Evolutionary conservation across 2,113 vertebrate genomes (phyloP).

Genomic region (Megaleporinus macrocephalus): DNA sequence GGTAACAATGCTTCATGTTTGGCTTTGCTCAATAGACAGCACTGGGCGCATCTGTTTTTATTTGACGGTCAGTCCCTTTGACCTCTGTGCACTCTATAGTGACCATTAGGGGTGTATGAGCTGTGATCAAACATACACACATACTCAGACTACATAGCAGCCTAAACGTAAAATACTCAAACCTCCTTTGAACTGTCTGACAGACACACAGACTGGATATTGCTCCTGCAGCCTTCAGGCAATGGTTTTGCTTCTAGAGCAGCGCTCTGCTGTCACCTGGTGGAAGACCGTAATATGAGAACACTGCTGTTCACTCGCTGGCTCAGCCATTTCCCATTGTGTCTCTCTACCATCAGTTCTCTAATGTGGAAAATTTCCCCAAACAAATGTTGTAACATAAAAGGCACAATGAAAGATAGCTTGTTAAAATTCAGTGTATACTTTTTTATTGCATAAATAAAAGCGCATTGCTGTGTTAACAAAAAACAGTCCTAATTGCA

Average conservation of each 20-base stretch:
- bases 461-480: constrained; percentile 44
- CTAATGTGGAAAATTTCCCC: constrained; percentile 1
- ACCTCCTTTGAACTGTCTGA: not conserved
- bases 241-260: not conserved
- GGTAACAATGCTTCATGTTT: not conserved
- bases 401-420: constrained; percentile 44
- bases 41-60: not conserved
- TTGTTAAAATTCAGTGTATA: constrained; percentile 54
- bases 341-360: constrained; percentile 30
- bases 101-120: not conserved
- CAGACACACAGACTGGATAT: not conserved
- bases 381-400: constrained; percentile 47
- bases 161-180: not conserved
- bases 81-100: constrained; percentile 2
- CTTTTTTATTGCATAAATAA: constrained; percentile 68
- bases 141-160: not conserved
- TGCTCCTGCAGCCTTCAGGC: not conserved
- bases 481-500: constrained; percentile 9
- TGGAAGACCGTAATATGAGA: constrained; percentile 58
- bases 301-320: not conserved
- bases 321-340: not conserved
- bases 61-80: not conserved
- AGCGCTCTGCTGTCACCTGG: constrained; percentile 71
- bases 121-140: not conserved
- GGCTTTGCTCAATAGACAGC: not conserved